phyloP scores from a whole-genome alignment of 2,113 vertebrate species.

The Cephalopterus ornatus region DNA sequence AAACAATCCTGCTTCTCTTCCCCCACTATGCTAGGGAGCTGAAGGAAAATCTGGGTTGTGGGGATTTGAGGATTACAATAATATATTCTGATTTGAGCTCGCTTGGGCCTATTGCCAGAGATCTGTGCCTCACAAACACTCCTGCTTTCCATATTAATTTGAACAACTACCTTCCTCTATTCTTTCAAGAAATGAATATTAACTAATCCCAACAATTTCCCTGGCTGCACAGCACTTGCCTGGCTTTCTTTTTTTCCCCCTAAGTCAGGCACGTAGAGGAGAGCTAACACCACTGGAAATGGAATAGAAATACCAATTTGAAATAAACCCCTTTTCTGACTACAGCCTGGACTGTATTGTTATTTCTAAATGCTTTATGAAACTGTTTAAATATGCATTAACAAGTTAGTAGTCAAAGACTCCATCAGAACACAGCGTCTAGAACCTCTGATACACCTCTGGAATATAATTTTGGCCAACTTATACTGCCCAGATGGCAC shows the following conservation, averaged over 20 bases:
- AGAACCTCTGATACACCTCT: background rate
- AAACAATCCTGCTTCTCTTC: background rate
- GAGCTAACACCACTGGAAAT: background rate
- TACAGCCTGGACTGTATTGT: fast-evolving
- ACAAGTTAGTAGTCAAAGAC: fast-evolving
- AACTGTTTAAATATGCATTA: background rate
- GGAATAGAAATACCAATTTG: background rate
- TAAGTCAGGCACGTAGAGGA: background rate
- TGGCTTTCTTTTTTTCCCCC: background rate
- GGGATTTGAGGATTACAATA: background rate
- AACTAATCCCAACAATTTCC: background rate
- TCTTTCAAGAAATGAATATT: background rate
- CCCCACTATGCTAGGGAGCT: background rate
- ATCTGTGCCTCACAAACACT: background rate
- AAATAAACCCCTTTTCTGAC: background rate
- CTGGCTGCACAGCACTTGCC: background rate
- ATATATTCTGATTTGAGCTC: background rate
- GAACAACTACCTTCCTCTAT: background rate
- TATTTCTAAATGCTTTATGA: background rate
- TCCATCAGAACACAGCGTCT: background rate
- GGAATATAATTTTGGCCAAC: background rate
- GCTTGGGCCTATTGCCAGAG: background rate
- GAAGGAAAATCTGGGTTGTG: background rate
- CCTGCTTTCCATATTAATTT: background rate
- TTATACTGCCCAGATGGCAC: background rate